Evolutionary conservation across 2,113 vertebrate species (phyloP).

Genomic region (Pelobates fuscus): DNA sequence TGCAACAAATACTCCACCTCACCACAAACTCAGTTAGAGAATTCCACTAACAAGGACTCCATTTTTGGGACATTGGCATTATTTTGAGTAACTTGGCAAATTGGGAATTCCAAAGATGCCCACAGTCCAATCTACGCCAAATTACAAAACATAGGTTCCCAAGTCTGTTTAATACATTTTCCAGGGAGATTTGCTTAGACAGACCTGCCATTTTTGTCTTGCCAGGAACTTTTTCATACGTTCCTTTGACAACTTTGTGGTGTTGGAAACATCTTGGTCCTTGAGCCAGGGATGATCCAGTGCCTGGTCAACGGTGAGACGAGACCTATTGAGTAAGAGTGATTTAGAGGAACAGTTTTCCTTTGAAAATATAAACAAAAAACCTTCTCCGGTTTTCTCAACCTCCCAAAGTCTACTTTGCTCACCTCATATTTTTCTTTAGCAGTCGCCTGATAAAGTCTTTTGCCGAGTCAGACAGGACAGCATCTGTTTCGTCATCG

Average conservation of each 20-base stretch:
- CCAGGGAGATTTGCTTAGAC: no score
- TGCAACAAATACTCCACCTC: no score
- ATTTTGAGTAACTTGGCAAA: no score
- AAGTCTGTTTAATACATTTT: no score
- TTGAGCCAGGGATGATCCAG: conserved; percentile 80
- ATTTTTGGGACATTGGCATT: no score
- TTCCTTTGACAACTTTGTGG: conserved; percentile 74
- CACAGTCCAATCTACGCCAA: no score
- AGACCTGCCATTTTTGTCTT: conserved; percentile 82
- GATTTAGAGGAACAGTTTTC: not conserved
- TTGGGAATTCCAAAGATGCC: no score
- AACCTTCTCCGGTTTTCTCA: not conserved
- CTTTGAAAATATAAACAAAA: not conserved
- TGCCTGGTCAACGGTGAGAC: conserved; percentile 70
- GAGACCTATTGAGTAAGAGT: conserved; percentile 56
- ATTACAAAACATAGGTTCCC: no score
- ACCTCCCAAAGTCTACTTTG: not conserved
- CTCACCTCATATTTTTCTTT: conserved; percentile 74
- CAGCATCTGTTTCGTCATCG: conserved; percentile 74
- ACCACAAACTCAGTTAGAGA: no score
- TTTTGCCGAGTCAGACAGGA: conserved; percentile 79
- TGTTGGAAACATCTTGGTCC: conserved; percentile 59
- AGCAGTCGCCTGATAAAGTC: conserved; percentile 79
- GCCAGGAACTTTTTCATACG: conserved; percentile 79
- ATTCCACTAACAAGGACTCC: no score